Evolutionary conservation across 2,797 vertebrate genomes (phyloP).

Genomic region (Gallinago stenura): DNA sequence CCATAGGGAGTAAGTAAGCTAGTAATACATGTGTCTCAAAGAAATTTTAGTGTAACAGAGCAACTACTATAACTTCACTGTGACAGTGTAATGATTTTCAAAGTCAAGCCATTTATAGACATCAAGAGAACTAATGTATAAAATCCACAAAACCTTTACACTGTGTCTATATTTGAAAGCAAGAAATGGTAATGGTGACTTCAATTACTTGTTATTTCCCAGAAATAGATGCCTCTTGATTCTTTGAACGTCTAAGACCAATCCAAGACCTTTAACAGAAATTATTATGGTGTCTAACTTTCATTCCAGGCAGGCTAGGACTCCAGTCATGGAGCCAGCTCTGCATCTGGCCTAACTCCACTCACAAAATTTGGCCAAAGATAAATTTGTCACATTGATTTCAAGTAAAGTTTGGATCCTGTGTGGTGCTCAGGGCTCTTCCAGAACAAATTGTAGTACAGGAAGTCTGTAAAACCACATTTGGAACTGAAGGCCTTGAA

Average conservation of each 20-base stretch:
- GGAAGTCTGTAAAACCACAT: constrained; percentile 3
- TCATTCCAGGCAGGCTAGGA: neutral
- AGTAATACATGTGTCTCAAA: neutral
- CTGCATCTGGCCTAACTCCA: neutral
- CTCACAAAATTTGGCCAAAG: constrained; percentile 24
- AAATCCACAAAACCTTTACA: neutral
- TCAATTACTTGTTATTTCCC: constrained; percentile 1
- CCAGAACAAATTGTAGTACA: neutral
- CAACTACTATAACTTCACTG: neutral
- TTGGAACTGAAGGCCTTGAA: neutral
- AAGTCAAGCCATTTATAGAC: neutral
- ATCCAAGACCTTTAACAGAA: constrained; percentile 40
- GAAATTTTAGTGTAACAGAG: neutral
- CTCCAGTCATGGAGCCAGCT: neutral
- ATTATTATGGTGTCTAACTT: neutral
- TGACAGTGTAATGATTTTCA: neutral
- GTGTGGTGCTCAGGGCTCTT: neutral
- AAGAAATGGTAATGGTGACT: neutral
- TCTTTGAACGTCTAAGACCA: neutral
- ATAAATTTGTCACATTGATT: constrained; percentile 7
- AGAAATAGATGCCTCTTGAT: constrained; percentile 5
- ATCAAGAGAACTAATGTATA: neutral
- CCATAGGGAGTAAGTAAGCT: neutral
- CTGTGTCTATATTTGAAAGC: neutral
- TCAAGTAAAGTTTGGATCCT: neutral